Conservation (phyloP, 2,113 vertebrate species). For the Copsychus sechellarum region DNA sequence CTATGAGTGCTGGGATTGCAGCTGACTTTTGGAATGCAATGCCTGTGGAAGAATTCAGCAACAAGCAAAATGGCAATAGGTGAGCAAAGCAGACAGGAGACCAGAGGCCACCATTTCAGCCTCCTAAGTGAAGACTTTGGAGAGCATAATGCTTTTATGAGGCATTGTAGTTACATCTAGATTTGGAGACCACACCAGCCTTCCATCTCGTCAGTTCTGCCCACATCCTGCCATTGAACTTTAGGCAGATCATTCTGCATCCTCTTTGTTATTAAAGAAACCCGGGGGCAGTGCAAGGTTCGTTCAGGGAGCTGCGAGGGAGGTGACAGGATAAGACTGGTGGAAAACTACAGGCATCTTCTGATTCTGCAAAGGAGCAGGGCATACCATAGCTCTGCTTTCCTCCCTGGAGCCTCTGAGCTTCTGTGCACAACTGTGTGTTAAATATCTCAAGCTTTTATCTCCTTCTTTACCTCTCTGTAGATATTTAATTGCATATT, state of each 20-base stretch:
- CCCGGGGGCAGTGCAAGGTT: background rate
- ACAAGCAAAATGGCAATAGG: background rate
- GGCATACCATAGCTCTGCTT: background rate
- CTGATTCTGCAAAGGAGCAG: background rate
- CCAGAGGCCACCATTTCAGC: background rate
- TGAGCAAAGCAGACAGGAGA: background rate
- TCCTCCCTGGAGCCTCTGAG: background rate
- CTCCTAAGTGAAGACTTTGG: background rate
- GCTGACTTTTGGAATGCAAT: background rate
- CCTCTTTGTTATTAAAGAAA: conserved; percentile 15
- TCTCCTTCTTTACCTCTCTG: background rate
- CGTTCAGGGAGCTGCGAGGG: background rate
- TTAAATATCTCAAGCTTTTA: background rate
- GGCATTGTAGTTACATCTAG: background rate
- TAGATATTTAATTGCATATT: background rate
- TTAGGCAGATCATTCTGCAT: conserved; percentile 14
- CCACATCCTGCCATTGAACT: conserved; percentile 42
- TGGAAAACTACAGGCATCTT: background rate
- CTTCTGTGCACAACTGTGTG: background rate
- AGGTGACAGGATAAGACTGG: background rate
- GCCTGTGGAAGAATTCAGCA: background rate
- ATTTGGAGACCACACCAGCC: background rate
- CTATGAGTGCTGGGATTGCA: background rate
- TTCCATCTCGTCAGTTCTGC: background rate
- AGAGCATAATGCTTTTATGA: background rate